Base-by-base conservation (phyloP, 2,113 vertebrate species). In the Pipa parva region DNA sequence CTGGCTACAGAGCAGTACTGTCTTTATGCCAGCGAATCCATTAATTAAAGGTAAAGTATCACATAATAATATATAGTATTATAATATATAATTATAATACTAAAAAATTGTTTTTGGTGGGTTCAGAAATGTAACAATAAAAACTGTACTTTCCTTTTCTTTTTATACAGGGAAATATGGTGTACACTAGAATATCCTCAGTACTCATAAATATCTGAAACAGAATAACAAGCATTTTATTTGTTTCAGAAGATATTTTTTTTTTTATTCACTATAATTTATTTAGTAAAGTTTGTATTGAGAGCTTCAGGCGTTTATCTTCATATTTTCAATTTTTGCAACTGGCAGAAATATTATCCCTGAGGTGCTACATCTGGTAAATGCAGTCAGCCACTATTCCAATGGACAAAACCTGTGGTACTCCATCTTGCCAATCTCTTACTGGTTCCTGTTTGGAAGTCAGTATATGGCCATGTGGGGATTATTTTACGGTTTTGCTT, bases 361-460 rank as follows among this genome's bases (percentile, higher is more conserved):
- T 31, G 17, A 58, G 59, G 64, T 59, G 64, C 20, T 46, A 59
- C 64, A 67, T 67, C 55, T 59, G 55, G 64, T 67, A 67, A 67
- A 59, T 39, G 28, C 55, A 59, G 64, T 27, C 37, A 50, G 22
- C 56, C 55, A 59, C 29, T 33, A n/a, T 50, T 67, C 54, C 64
- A 67, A 22, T 67, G 21, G 64, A 59, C 45, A 67, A 20, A 59
- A 50, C 64, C 64, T 55, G 59, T 31, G 17, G 28, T 24, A 46
- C 8, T 37, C 21, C 8, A 26, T 29, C 50, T 46, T 67, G 45
- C 55, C 63, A 67, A 59, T 59, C 64, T 50, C 45, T 37, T 51
- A 17, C 55, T 59, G 26, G 42, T 67, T 67, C 54, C 45, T 58
- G 20, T 31, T 46, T 65, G 52, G 51, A 46, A 57, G 39, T 58